Conservation (phyloP, 2,888 invertebrate genomes). For the Zaprionus bogoriensis region DNA sequence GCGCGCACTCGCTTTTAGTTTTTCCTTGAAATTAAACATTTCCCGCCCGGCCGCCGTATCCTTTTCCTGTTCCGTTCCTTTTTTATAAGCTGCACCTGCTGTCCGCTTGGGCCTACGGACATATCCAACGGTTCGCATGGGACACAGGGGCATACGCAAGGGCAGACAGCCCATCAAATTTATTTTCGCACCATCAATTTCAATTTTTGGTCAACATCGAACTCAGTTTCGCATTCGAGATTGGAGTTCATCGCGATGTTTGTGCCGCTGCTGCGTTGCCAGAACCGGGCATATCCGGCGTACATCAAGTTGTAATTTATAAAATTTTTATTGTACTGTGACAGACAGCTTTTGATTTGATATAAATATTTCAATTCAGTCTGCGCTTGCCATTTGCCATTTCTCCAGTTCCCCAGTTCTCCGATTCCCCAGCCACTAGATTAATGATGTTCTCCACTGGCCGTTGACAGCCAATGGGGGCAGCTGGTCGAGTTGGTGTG, state of each 20-base stretch:
- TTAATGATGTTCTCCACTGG: constrained; percentile 64
- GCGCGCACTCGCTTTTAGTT: constrained; percentile 51
- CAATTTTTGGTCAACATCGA: constrained; percentile 58
- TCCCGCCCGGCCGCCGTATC: constrained; percentile 37
- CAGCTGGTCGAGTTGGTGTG: neutral
- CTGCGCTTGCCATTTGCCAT: constrained; percentile 32
- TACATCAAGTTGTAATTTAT: constrained; percentile 70
- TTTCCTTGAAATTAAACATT: constrained; percentile 54
- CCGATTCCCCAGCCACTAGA: constrained; percentile 49
- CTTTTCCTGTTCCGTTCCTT: constrained; percentile 39
- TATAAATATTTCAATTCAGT: constrained; percentile 74
- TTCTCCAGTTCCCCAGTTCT: constrained; percentile 22
- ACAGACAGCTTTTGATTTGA: constrained; percentile 79
- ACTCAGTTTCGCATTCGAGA: neutral
- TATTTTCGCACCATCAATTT: constrained; percentile 69
- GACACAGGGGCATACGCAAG: constrained; percentile 26
- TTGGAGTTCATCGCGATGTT: constrained; percentile 47
- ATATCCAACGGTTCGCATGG: constrained; percentile 40
- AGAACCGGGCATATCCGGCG: constrained; percentile 58
- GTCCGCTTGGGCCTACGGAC: constrained; percentile 23
- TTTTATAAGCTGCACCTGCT: constrained; percentile 72
- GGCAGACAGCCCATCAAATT: constrained; percentile 62
- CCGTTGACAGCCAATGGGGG: constrained; percentile 63
- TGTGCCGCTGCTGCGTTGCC: constrained; percentile 20
- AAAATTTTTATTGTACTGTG: constrained; percentile 74